Percentiles rank a stretch among this genome's conserved stretches.
These are phyloP conservation scores for Falco punctatus DNA, from an alignment of 2,113 vertebrate species.

Conservation along the genomic window DNA sequence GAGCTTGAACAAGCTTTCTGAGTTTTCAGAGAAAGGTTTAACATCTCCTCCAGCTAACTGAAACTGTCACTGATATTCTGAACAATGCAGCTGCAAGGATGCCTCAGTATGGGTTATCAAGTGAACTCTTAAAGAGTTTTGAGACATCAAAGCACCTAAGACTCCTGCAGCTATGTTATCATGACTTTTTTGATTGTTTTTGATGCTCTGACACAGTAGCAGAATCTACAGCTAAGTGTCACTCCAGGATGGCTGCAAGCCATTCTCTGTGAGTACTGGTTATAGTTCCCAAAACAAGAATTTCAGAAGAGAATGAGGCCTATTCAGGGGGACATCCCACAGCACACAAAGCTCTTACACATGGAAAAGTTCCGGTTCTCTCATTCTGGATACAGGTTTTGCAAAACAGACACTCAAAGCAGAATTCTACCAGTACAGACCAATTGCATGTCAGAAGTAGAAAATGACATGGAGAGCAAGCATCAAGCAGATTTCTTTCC, in stretches of 20 bases:
- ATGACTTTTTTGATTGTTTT: neutral
- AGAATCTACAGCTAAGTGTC: neutral
- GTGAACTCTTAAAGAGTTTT: neutral
- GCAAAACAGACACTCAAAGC: neutral
- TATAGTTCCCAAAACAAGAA: neutral
- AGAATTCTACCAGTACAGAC: neutral
- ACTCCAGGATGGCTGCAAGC: neutral
- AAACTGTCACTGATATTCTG: neutral
- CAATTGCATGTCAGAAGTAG: neutral
- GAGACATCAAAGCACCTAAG: neutral
- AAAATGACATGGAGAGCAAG: neutral
- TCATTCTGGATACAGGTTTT: slow-evolving; percentile 5
- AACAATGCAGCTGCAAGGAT: neutral
- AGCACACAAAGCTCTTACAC: neutral
- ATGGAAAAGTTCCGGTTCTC: neutral
- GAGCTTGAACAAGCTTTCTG: neutral
- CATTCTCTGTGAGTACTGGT: neutral
- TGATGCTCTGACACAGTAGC: neutral
- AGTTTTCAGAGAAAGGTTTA: neutral
- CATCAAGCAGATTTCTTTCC: neutral
- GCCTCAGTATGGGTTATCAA: neutral
- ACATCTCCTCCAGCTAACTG: neutral
- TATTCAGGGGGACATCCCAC: neutral
- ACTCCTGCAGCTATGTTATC: neutral
- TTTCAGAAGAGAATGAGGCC: neutral